Conservation (phyloP, 2,113 vertebrate species). For the Sinocyclocheilus anshuiensis region DNA sequence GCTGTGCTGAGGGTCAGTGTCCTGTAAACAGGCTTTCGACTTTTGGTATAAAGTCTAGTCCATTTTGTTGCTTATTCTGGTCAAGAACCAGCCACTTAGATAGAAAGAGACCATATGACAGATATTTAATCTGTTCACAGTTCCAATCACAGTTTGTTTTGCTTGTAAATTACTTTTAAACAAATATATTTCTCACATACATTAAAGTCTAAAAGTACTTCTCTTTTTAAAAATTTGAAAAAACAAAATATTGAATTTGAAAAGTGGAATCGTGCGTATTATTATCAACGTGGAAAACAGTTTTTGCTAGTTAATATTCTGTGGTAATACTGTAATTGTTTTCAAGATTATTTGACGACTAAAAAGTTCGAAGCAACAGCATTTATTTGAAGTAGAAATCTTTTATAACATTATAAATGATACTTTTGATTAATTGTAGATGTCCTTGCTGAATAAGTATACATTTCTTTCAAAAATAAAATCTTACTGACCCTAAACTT, state of each 20-base stretch:
- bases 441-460: background rate
- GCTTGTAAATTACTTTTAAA: background rate
- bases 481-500: background rate
- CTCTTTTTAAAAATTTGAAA: too few relatives aligned
- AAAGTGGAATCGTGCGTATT: too few relatives aligned
- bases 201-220: background rate
- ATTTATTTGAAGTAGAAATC: too few relatives aligned
- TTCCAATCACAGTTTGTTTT: background rate
- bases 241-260: background rate
- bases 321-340: background rate
- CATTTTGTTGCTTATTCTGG: background rate
- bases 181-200: background rate
- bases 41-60: background rate
- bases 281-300: background rate
- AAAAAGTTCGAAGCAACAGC: background rate
- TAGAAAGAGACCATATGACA: background rate
- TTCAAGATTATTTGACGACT: background rate
- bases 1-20: background rate
- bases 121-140: background rate
- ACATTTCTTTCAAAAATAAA: background rate
- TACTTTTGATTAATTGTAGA: background rate
- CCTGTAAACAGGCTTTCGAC: background rate
- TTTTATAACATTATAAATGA: background rate
- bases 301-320: background rate
- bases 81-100: background rate